phyloP scores from a whole-genome alignment of 2,888 invertebrate species.

The Nephrotoma flavescens region DNA sequence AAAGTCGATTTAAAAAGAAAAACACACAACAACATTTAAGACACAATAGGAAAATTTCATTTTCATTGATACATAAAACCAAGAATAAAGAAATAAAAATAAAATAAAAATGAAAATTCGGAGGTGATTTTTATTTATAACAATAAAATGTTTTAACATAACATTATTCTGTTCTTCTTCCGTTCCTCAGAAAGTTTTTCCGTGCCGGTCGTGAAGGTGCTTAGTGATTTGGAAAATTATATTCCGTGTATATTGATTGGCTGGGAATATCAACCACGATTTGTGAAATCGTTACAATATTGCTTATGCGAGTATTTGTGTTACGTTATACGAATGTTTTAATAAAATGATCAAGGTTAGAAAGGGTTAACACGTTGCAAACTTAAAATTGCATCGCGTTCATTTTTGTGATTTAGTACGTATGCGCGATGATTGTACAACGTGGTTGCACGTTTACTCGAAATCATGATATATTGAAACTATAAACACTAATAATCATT shows the following conservation, averaged over 20 bases:
- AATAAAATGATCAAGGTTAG: too few relatives aligned
- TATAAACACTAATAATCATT: background rate
- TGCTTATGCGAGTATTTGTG: too few relatives aligned
- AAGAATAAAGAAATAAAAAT: background rate
- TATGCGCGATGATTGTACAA: too few relatives aligned
- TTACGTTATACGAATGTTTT: too few relatives aligned
- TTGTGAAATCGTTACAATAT: too few relatives aligned
- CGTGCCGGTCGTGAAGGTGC: background rate
- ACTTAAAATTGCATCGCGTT: too few relatives aligned
- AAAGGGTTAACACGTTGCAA: too few relatives aligned
- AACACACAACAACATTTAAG: background rate
- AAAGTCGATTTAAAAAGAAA: background rate
- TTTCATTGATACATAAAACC: background rate
- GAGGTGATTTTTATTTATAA: background rate
- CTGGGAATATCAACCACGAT: background rate
- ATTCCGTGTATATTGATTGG: background rate
- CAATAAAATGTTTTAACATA: background rate
- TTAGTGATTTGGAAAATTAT: background rate
- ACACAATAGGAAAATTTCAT: background rate
- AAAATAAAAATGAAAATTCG: background rate
- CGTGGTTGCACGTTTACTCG: too few relatives aligned
- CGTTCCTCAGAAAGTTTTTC: background rate
- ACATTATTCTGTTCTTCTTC: background rate
- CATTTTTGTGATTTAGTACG: too few relatives aligned
- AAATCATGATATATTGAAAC: too few relatives aligned